Percentiles rank a stretch among this genome's conserved stretches.
Conservation (phyloP, 1,140 invertebrate species). For the Ptiloglossa arizonensis region DNA sequence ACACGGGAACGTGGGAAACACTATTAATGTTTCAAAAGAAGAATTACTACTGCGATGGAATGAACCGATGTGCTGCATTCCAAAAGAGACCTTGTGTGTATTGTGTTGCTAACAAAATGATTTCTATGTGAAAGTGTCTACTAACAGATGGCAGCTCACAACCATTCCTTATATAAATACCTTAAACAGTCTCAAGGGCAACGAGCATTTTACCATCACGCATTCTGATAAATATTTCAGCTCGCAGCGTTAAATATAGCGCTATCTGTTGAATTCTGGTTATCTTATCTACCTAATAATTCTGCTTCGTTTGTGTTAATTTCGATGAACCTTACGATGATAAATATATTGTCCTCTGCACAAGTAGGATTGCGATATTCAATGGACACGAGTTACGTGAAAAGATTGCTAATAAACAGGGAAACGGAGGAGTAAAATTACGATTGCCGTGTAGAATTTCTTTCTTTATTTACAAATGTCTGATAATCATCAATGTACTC, state of each 20-base stretch:
- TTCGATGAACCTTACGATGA: not conserved
- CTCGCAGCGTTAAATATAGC: not conserved
- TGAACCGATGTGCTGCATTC: no score
- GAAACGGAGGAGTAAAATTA: not conserved
- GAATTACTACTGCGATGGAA: no score
- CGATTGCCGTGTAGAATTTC: conserved; percentile 52
- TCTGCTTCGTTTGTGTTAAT: not conserved
- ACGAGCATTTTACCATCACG: not conserved
- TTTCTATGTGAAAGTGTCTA: not conserved
- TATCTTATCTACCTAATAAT: not conserved
- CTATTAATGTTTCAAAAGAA: not conserved
- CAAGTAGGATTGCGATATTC: not conserved
- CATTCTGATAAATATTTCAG: not conserved
- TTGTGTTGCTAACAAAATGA: conserved; percentile 2
- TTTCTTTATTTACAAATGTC: conserved; percentile 77
- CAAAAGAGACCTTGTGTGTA: no score
- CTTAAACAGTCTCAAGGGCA: no score
- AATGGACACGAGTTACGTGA: not conserved
- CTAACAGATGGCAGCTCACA: conserved; percentile 16
- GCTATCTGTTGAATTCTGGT: not conserved
- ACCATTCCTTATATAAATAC: not conserved
- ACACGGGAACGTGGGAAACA: not conserved
- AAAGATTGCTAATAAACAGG: no score
- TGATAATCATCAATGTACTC: conserved; percentile 70
- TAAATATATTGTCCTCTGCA: not conserved